Conservation (phyloP, 2,113 vertebrate species). For the Mormyrus lacerda region DNA sequence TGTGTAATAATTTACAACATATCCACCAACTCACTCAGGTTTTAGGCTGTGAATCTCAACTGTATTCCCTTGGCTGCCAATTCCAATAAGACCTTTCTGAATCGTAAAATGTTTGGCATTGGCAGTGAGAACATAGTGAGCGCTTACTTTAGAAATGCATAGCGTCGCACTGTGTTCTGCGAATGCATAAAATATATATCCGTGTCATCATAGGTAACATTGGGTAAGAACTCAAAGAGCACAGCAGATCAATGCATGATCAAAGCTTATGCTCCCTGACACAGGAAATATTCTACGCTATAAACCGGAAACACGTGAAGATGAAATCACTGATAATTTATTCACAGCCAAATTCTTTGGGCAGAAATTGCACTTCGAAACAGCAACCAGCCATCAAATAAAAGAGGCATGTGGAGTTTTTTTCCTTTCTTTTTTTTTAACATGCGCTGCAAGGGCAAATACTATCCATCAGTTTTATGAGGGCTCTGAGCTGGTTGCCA, state of each 20-base stretch:
- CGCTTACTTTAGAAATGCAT: not conserved
- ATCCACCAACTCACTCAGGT: not conserved
- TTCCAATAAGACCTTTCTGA: not conserved
- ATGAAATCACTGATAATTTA: conserved; percentile 10
- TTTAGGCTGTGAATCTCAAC: not conserved
- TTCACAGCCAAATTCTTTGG: not conserved
- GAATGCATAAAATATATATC: not conserved
- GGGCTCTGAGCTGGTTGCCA: conserved; percentile 65
- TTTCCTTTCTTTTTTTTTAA: conserved; percentile 57
- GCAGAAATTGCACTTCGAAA: conserved; percentile 11
- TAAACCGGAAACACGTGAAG: conserved; percentile 14
- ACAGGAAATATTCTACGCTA: not conserved
- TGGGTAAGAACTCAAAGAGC: not conserved
- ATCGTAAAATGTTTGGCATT: not conserved
- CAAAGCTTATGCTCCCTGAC: not conserved
- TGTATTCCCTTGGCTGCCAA: not conserved
- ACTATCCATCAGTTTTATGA: conserved; percentile 70
- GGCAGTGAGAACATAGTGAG: not conserved
- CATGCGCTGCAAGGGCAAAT: conserved; percentile 75
- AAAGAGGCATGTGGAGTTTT: conserved; percentile 59
- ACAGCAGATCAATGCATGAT: not conserved
- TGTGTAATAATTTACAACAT: not conserved
- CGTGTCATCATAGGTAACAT: not conserved
- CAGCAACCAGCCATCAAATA: conserved; percentile 55
- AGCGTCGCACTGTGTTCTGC: not conserved